phyloP scores from a whole-genome alignment of 2,113 vertebrate genomes.

The Lethenteron camtschaticum region DNA sequence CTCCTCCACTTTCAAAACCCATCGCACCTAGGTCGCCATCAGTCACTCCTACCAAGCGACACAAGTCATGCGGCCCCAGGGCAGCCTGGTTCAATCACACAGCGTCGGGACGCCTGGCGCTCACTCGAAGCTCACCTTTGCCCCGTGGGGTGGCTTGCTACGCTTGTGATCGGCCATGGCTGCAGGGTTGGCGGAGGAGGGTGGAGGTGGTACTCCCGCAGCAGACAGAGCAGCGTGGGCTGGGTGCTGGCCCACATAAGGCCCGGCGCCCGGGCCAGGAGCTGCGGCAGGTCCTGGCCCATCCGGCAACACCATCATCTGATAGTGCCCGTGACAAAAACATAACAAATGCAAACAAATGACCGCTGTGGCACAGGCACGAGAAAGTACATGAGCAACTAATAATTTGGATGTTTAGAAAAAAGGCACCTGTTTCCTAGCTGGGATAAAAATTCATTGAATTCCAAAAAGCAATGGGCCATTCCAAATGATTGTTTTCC shows the following conservation, averaged over 20 bases:
- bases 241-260: conserved; percentile 95
- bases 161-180: conserved; percentile 98
- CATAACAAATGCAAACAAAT: conserved; percentile 12
- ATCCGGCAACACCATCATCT: conserved; percentile 94
- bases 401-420: too few species aligned
- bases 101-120: too few species aligned
- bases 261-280: conserved; percentile 65
- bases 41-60: too few species aligned
- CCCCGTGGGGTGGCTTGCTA: conserved; percentile 70
- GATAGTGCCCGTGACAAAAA: conserved; percentile 10
- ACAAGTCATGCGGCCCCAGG: too few species aligned
- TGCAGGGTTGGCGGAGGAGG: conserved; percentile 14
- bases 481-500: too few species aligned
- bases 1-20: too few species aligned
- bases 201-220: background rate
- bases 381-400: too few species aligned
- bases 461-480: too few species aligned
- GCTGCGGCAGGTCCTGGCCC: conserved; percentile 68
- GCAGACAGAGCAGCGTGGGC: conserved; percentile 21
- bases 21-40: too few species aligned
- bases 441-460: too few species aligned
- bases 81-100: too few species aligned
- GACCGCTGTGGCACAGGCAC: background rate
- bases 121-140: conserved; percentile 46
- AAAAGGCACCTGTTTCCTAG: too few species aligned